phyloP scores from a whole-genome alignment of 2,888 invertebrate species.

The Aphelenchoides bicaudatus region DNA sequence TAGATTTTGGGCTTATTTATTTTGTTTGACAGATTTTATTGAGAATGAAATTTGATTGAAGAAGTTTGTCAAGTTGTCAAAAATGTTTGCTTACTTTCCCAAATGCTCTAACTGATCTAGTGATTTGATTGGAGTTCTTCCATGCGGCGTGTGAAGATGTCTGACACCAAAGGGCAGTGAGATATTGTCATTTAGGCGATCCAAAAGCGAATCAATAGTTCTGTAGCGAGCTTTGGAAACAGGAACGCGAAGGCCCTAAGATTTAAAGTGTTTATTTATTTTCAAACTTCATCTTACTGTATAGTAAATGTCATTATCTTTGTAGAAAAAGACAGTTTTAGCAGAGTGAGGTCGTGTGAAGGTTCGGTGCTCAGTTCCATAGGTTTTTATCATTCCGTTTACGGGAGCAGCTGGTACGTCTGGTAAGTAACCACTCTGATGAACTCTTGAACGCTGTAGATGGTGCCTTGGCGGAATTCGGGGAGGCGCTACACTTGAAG shows the following conservation, averaged over 20 bases:
- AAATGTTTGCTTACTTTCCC: conserved; percentile 54
- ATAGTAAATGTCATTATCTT: conserved; percentile 56
- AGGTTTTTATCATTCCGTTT: conserved; percentile 44
- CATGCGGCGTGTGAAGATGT: conserved; percentile 55
- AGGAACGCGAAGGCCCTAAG: conserved; percentile 58
- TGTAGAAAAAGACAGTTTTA: conserved; percentile 60
- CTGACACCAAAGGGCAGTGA: conserved; percentile 53
- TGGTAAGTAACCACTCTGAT: conserved; percentile 28
- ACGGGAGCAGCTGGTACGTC: conserved; percentile 40
- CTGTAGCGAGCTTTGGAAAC: conserved; percentile 57
- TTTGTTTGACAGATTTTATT: no score
- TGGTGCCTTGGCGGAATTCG: neutral
- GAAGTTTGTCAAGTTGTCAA: no score
- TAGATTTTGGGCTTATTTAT: no score
- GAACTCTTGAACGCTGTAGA: neutral
- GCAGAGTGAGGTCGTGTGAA: conserved; percentile 56
- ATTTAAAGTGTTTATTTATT: conserved; percentile 2
- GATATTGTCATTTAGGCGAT: conserved; percentile 53
- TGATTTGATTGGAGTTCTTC: conserved; percentile 41
- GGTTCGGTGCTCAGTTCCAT: conserved; percentile 34
- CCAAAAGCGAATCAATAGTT: conserved; percentile 55
- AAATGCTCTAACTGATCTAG: conserved; percentile 53
- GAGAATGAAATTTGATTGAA: no score
- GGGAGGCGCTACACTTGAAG: neutral
- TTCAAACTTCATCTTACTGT: conserved; percentile 36